A percentile compares a stretch with the other conserved stretches of the same genome.
phyloP scores from a whole-genome alignment of 2,797 vertebrate genomes.

The Diplodus puntazzo region DNA sequence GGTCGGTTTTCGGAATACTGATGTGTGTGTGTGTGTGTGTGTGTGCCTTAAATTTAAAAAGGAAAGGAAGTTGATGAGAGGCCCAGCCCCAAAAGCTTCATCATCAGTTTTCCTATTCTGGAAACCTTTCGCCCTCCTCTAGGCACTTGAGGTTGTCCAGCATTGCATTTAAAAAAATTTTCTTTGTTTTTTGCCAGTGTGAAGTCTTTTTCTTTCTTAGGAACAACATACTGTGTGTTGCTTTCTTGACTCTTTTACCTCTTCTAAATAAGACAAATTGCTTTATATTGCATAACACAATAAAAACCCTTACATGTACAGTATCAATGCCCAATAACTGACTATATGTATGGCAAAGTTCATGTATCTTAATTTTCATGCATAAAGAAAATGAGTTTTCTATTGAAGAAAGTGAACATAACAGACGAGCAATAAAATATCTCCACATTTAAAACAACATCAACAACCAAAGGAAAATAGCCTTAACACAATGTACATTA shows the following conservation, averaged over 20 bases:
- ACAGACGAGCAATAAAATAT: constrained; percentile 84
- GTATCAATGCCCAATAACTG: constrained; percentile 95
- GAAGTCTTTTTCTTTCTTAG: constrained; percentile 59
- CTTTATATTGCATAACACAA: constrained; percentile 90
- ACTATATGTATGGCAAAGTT: constrained; percentile 90
- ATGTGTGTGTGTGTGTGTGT: constrained; percentile 10
- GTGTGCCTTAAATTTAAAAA: constrained; percentile 64
- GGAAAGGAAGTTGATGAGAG: constrained; percentile 64
- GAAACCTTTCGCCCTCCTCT: constrained; percentile 81
- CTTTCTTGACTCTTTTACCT: constrained; percentile 79
- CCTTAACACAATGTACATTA: constrained; percentile 90
- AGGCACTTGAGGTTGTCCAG: constrained; percentile 88
- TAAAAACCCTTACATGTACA: constrained; percentile 89
- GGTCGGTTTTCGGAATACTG: constrained; percentile 77
- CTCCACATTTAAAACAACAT: constrained; percentile 82
- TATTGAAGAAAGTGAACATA: constrained; percentile 87
- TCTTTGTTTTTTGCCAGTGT: constrained; percentile 57
- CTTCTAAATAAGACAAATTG: constrained; percentile 84
- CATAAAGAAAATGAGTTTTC: constrained; percentile 90
- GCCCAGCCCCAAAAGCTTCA: constrained; percentile 54
- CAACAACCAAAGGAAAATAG: constrained; percentile 82
- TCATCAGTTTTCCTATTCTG: constrained; percentile 78
- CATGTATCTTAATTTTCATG: constrained; percentile 88
- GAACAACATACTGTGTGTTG: constrained; percentile 68
- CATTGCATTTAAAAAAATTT: constrained; percentile 66